These are phyloP conservation scores for Tragelaphus buxtoni DNA, from an alignment of 2,113 vertebrate species.

Conservation along the genomic window DNA sequence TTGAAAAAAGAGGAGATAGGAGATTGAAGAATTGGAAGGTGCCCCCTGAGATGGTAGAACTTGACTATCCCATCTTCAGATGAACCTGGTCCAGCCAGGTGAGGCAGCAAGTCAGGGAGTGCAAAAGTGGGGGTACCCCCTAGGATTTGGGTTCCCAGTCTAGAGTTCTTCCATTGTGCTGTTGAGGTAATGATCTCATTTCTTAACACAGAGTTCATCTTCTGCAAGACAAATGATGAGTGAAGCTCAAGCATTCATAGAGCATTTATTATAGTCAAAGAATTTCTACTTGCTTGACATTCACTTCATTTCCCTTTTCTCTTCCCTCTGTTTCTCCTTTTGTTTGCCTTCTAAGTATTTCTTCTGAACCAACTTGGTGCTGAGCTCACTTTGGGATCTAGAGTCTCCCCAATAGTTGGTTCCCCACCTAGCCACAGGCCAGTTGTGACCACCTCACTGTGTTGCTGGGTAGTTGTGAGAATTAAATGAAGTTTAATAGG, in stretches of 20 bases:
- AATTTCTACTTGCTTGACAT: neutral
- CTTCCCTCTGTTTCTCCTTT: neutral
- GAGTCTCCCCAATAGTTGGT: neutral
- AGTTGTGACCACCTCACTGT: neutral
- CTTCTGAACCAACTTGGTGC: neutral
- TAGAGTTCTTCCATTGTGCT: neutral
- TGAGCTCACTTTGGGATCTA: neutral
- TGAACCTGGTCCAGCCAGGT: neutral
- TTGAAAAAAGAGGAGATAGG: neutral
- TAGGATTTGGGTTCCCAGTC: neutral
- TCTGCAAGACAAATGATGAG: neutral
- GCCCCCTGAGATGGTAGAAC: neutral
- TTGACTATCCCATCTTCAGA: neutral
- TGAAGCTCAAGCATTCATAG: neutral
- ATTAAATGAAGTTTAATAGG: neutral
- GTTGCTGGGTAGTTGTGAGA: neutral
- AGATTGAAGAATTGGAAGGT: neutral
- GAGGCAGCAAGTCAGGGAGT: neutral
- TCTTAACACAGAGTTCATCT: neutral
- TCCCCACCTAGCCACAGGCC: neutral
- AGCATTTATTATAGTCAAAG: neutral
- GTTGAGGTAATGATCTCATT: neutral
- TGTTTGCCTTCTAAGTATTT: neutral
- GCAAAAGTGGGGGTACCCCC: neutral
- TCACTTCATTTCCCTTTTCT: neutral